Evolutionary conservation across 1,140 invertebrate species (phyloP).

Genomic region (Neodiprion fabricii): DNA sequence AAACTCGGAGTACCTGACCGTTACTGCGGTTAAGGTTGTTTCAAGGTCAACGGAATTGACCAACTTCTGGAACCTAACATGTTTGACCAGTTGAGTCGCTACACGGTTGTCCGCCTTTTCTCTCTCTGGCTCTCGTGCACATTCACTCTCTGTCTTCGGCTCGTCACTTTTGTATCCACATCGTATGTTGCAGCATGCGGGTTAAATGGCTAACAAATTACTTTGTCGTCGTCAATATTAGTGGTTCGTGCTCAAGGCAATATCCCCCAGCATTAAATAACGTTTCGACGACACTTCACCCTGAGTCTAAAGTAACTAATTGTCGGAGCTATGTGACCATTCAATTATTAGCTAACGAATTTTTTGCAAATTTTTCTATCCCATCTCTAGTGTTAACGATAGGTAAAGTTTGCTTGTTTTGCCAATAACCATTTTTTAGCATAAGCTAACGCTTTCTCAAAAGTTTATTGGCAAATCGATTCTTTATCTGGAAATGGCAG

Average conservation of each 20-base stretch:
- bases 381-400: too few relatives aligned
- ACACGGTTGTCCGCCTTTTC: not conserved
- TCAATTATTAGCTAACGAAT: not conserved
- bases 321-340: not conserved
- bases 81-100: not conserved
- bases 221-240: conserved; percentile 15
- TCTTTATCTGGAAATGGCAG: too few relatives aligned
- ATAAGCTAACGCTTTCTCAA: too few relatives aligned
- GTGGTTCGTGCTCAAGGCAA: not conserved
- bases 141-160: conserved; percentile 13
- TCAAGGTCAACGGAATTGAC: too few relatives aligned
- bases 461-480: too few relatives aligned
- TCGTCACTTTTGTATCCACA: not conserved
- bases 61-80: not conserved
- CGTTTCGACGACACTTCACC: not conserved
- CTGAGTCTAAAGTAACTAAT: not conserved
- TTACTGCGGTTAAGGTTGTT: too few relatives aligned
- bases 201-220: conserved; percentile 6
- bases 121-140: too few relatives aligned
- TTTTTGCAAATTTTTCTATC: not conserved
- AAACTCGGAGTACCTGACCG: too few relatives aligned
- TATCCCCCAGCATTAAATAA: not conserved
- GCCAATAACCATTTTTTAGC: too few relatives aligned
- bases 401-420: too few relatives aligned
- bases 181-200: not conserved